phyloP scores from a whole-genome alignment of 2,113 vertebrate genomes.

The Zosterops lateralis region DNA sequence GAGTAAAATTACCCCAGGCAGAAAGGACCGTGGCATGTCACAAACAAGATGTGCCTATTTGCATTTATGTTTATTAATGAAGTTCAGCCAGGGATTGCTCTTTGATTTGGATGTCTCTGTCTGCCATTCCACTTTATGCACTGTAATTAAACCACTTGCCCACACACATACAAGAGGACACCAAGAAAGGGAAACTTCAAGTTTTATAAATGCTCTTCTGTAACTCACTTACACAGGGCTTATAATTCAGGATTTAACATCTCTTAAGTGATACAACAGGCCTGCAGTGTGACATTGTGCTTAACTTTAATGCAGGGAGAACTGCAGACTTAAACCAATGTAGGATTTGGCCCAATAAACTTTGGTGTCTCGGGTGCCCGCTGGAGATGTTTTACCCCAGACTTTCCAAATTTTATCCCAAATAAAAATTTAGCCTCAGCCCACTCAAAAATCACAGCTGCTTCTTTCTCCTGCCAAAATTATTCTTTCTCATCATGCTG shows the following conservation, averaged over 20 bases:
- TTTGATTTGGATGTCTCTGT: constrained; percentile 71
- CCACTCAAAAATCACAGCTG: constrained; percentile 32
- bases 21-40: constrained; percentile 46
- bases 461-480: constrained; percentile 34
- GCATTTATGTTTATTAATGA: constrained; percentile 76
- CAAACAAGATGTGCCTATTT: constrained; percentile 72
- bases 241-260: constrained; percentile 24
- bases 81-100: constrained; percentile 69
- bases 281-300: background rate
- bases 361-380: background rate
- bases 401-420: constrained; percentile 35
- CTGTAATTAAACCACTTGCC: constrained; percentile 73
- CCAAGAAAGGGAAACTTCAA: constrained; percentile 12
- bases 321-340: background rate
- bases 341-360: constrained; percentile 4
- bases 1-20: constrained; percentile 58
- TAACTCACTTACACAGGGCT: constrained; percentile 17
- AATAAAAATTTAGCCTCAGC: constrained; percentile 7
- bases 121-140: constrained; percentile 66
- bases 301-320: background rate
- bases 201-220: constrained; percentile 44
- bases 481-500: background rate
- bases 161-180: constrained; percentile 67
- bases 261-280: constrained; percentile 53
- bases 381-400: background rate